Base-by-base conservation (phyloP, 2,888 invertebrate species). In the Eudasyphora cyanicolor region DNA sequence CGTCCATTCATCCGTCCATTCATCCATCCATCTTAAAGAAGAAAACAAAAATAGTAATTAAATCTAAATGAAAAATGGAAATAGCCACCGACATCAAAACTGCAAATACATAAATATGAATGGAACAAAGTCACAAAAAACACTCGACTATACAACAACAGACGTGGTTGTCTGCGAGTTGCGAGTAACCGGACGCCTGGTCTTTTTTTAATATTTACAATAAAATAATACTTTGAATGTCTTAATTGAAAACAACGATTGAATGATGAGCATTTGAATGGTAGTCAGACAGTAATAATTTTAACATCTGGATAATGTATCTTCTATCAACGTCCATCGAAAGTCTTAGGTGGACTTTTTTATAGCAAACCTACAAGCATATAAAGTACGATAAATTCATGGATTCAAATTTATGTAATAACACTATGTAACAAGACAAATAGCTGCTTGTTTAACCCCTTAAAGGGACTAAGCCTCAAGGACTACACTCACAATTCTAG, bases 1-100 rank as follows among this genome's bases (percentile, higher is more conserved):
- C 14, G 32, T 60, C 60, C 60, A 60, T 60, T 32, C 60, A 27
- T 60, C 42, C 14, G 32, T 60, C 60, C 60, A 60, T 60, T 32
- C 60, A 27, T 60, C 42, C 67, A 17, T 64, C 6, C 5, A 8
- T 29, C n/a, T 45, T 17, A 42, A 45, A 69, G 27, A 8, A 19
- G 27, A 71, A 24, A 19, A 38, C 35, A 32, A 42, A 38, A 60
- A 79, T 35, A 71, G 71, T 78, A 81, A 78, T 79, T 84, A 73
- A 60, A 76, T 24, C 4, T 17, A 2, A 79, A 70, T 74, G 79
- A 79, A 80, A 80, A 74, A 81, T 78, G 38, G 35, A 76, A 45
- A 49, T 29, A 42, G 32, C 70, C 45, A 62, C 54, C 76, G 29
- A 67, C 24, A 27, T 32, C n/a, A 82, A n/a, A n/a, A n/a, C 10